phyloP scores from a whole-genome alignment of 2,888 invertebrate species.

The Mesochorus sp. region DNA sequence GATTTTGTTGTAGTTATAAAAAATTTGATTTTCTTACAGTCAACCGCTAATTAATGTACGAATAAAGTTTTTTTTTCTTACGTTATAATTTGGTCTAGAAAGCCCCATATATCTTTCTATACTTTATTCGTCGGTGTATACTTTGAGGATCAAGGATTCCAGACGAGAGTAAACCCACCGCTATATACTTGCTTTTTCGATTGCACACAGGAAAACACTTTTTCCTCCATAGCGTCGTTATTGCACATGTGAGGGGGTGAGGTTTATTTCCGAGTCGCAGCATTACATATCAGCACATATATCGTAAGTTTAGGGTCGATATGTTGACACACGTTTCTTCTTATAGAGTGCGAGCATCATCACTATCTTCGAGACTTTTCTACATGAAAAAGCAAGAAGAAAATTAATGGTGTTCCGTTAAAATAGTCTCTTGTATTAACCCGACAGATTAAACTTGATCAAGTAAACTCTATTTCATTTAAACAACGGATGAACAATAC shows the following conservation, averaged over 20 bases:
- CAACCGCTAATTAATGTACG: background rate
- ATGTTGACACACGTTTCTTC: conserved; percentile 7
- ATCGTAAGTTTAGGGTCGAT: conserved; percentile 29
- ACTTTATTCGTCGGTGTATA: background rate
- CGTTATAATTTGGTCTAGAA: background rate
- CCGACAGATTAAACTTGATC: too few relatives aligned
- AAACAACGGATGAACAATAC: too few relatives aligned
- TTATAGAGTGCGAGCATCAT: background rate
- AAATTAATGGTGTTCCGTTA: too few relatives aligned
- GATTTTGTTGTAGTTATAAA: conserved; percentile 3
- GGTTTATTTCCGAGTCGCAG: conserved; percentile 52
- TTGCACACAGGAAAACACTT: conserved; percentile 17
- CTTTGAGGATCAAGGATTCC: conserved; percentile 39
- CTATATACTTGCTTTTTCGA: conserved; percentile 4
- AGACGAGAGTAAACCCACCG: conserved; percentile 37
- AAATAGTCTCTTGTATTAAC: too few relatives aligned
- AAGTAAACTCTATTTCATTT: too few relatives aligned
- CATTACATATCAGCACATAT: conserved; percentile 40
- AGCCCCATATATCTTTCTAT: background rate
- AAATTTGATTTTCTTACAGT: conserved; percentile 23
- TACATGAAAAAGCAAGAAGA: background rate
- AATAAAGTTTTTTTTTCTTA: background rate
- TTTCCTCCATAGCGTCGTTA: conserved; percentile 5
- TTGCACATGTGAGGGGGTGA: background rate
- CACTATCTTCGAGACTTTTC: background rate